Evolutionary conservation across 2,888 invertebrate species (phyloP), one percentile per base, ranked within the genome.

Genomic region (Stegana nigrithorax): DNA sequence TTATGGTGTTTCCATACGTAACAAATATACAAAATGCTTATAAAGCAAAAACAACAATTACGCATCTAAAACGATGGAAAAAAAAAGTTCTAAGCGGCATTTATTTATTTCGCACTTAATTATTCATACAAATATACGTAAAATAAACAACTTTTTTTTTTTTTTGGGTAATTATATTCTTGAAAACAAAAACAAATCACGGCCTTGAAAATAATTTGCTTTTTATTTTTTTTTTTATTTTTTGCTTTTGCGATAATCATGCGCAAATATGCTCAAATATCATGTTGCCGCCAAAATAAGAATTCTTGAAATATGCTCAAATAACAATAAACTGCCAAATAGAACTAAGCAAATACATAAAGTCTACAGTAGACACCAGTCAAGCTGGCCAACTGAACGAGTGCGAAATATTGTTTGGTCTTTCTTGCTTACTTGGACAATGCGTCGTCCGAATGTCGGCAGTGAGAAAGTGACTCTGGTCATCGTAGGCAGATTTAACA

Each of bases 31-130:
- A n/a, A n/a, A n/a, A n/a, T n/a, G n/a, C n/a, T n/a, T n/a, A n/a
- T n/a, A n/a, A n/a, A n/a, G 14, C 39, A 39, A 17, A 14, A n/a
- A 39, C n/a, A 39, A 39, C 14, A 14, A 39, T 14, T 39, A 39
- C 39, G 39, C 39, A 39, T 39, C 39, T 17, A 39, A 14, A 39
- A 39, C n/a, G 6, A 17, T 39, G 17, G 12, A n/a, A 14, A 39
- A 39, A 39, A 39, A 39, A 39, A 39, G 39, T 75, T 75, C 74
- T 75, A 67, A 32, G 69, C 66, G 64, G 67, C 69, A 67, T 75
- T 71, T 65, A 78, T 78, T 75, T 73, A 72, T 73, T 78, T 78
- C 76, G 71, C 78, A 75, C 75, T 78, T 75, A 78, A 78, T 76
- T 75, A 75, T 78, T 76, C 71, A 67, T 17, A 50, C 32, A 63